These are phyloP conservation scores for Arnoldichthys spilopterus DNA, from an alignment of 2,797 vertebrate genomes.

Conservation along the genomic window DNA sequence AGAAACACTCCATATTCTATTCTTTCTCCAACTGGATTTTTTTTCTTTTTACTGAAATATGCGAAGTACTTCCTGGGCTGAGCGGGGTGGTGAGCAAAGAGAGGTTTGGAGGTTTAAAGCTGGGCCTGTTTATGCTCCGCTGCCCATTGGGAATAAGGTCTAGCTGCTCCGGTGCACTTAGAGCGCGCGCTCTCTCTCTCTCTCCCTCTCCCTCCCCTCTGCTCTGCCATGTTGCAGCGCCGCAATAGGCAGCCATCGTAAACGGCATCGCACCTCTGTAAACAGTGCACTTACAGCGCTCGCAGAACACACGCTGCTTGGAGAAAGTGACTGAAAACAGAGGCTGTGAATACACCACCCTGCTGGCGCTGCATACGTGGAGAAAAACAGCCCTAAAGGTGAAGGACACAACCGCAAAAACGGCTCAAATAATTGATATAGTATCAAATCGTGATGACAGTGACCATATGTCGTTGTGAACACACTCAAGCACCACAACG, in stretches of 20 bases:
- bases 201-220: slow-evolving; percentile 19
- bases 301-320: neutral
- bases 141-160: slow-evolving; percentile 38
- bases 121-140: slow-evolving; percentile 44
- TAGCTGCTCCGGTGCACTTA: slow-evolving; percentile 14
- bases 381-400: neutral
- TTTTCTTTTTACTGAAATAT: slow-evolving; percentile 35
- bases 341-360: slow-evolving; percentile 12
- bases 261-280: slow-evolving; percentile 51
- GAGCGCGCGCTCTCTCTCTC: slow-evolving; percentile 3
- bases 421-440: no score
- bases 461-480: no score
- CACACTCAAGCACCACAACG: no score
- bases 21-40: slow-evolving; percentile 17
- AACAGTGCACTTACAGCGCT: slow-evolving; percentile 44
- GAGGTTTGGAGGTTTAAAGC: slow-evolving; percentile 8
- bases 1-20: slow-evolving; percentile 35
- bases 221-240: slow-evolving; percentile 4
- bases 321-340: slow-evolving; percentile 39
- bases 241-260: slow-evolving; percentile 30
- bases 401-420: no score
- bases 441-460: no score
- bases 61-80: neutral
- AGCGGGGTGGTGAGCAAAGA: neutral
- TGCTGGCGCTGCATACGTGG: neutral